These are phyloP conservation scores for Galaxias olidus DNA, from an alignment of 2,797 vertebrate species.

Conservation along the genomic window DNA sequence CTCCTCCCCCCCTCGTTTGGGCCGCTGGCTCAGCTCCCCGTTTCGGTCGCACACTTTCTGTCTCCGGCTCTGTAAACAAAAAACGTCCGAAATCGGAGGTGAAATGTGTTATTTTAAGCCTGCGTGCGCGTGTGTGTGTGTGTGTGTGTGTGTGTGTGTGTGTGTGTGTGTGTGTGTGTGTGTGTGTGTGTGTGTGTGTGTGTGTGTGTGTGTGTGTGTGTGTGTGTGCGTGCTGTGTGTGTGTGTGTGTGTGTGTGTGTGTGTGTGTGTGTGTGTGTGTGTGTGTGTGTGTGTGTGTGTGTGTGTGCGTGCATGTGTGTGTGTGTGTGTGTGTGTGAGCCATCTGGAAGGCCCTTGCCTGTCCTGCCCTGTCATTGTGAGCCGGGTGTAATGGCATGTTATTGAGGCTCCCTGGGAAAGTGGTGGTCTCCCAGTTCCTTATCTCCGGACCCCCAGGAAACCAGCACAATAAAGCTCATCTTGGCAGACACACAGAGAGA, in stretches of 20 bases:
- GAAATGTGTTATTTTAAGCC: too few relatives aligned
- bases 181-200: not conserved
- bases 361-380: not conserved
- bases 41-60: too few relatives aligned
- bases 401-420: slow-evolving; percentile 10
- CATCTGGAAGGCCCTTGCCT: not conserved
- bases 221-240: not conserved
- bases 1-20: too few relatives aligned
- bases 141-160: not conserved
- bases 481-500: slow-evolving; percentile 1
- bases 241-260: not conserved
- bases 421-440: slow-evolving; percentile 5
- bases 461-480: slow-evolving; percentile 1
- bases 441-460: not conserved
- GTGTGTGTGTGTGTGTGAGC: not conserved
- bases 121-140: not conserved
- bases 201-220: not conserved
- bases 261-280: not conserved
- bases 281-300: not conserved
- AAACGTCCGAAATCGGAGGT: too few relatives aligned
- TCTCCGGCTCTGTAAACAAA: too few relatives aligned
- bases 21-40: too few relatives aligned
- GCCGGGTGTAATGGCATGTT: not conserved
- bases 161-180: not conserved
- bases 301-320: not conserved